Evolutionary conservation across 2,888 invertebrate species (phyloP).

Genomic region (Aphodius granarius): DNA sequence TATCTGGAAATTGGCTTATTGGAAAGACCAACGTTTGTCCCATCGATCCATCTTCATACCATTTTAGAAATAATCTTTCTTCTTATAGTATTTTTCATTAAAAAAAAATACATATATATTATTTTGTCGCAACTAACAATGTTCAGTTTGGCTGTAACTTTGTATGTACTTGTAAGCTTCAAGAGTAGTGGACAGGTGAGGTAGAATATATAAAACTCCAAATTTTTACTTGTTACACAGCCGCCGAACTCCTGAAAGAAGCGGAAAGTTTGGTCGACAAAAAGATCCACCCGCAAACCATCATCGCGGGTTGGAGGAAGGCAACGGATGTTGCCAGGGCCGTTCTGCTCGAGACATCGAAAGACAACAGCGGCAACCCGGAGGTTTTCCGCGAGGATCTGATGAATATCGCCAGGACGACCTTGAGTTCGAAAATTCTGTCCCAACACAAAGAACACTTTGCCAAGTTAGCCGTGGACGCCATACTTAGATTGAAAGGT

Average conservation of each 20-base stretch:
- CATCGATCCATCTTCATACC: no score
- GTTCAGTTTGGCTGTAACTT: no score
- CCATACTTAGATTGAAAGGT: constrained; percentile 91
- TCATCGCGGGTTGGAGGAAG: constrained; percentile 93
- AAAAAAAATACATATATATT: no score
- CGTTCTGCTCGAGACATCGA: constrained; percentile 77
- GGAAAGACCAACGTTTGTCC: no score
- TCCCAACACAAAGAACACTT: constrained; percentile 97
- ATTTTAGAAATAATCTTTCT: no score
- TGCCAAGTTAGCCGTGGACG: constrained; percentile 92
- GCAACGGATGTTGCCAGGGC: constrained; percentile 83
- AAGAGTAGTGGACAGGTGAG: no score
- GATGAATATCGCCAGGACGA: constrained; percentile 95
- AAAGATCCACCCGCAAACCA: constrained; percentile 97
- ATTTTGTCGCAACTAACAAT: no score
- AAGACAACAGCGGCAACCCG: constrained; percentile 80
- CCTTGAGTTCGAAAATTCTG: constrained; percentile 96
- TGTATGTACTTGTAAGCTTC: no score
- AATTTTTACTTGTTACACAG: constrained; percentile 52
- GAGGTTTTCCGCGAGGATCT: constrained; percentile 84
- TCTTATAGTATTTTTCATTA: no score
- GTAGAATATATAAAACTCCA: no score
- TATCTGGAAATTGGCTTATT: no score
- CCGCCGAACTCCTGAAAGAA: constrained; percentile 91
- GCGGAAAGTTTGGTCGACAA: constrained; percentile 92